Conservation (phyloP, 2,113 vertebrate species). For the Astur gentilis region DNA sequence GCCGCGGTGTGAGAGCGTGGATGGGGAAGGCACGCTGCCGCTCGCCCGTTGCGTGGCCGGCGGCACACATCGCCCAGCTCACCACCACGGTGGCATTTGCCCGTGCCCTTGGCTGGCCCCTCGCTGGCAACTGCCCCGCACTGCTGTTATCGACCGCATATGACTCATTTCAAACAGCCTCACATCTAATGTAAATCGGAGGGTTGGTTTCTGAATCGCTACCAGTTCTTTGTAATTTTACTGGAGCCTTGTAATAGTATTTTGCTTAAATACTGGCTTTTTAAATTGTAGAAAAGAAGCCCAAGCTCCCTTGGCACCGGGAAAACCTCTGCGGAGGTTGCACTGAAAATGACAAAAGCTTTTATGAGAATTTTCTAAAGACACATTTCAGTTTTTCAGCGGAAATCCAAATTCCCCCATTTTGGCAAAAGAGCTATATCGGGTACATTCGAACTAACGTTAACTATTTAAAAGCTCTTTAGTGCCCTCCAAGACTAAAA, state of each 20-base stretch:
- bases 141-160: neutral
- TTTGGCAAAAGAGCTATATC: neutral
- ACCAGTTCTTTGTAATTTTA: neutral
- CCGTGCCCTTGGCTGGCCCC: neutral
- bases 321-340: neutral
- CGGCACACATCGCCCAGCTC: fast-evolving
- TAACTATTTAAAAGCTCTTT: neutral
- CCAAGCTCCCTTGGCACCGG: neutral
- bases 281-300: neutral
- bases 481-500: neutral
- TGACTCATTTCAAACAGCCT: neutral
- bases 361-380: neutral
- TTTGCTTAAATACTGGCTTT: neutral
- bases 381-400: neutral
- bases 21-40: neutral
- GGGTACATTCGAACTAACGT: neutral
- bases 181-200: neutral
- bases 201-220: neutral
- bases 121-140: neutral
- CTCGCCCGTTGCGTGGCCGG: fast-evolving
- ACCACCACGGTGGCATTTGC: neutral
- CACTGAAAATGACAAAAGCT: neutral
- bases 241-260: neutral
- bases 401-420: neutral
- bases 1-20: neutral